phyloP scores from a whole-genome alignment of 2,888 invertebrate genomes.

The Notocelia uddmanniana region DNA sequence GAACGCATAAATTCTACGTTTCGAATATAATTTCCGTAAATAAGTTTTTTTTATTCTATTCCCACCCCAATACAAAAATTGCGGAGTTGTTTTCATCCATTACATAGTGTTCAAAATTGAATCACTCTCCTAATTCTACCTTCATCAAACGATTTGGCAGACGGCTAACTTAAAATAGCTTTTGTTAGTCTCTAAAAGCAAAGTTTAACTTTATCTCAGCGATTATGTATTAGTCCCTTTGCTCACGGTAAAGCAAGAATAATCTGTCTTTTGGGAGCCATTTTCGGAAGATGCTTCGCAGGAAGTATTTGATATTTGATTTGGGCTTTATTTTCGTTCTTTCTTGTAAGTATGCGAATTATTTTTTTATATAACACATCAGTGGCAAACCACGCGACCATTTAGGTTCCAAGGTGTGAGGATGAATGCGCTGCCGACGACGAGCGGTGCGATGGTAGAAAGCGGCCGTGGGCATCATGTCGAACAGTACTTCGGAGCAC shows the following conservation, averaged over 20 bases:
- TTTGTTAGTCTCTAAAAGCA: slow-evolving; percentile 11
- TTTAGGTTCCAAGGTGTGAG: too few relatives aligned
- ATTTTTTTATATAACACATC: too few relatives aligned
- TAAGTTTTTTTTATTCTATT: too few relatives aligned
- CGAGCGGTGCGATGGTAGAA: too few relatives aligned
- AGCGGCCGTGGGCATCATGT: too few relatives aligned
- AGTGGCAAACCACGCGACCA: too few relatives aligned
- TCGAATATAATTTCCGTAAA: too few relatives aligned
- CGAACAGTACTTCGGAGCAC: too few relatives aligned
- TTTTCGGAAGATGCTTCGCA: slow-evolving; percentile 7
- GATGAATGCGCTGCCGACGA: too few relatives aligned
- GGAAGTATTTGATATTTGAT: not conserved
- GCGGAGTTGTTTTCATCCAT: not conserved
- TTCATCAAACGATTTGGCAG: not conserved
- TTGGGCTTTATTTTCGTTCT: not conserved
- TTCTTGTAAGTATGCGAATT: not conserved
- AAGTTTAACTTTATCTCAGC: slow-evolving; percentile 19
- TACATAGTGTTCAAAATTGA: slow-evolving; percentile 5
- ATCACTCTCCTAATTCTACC: not conserved
- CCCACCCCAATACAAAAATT: too few relatives aligned
- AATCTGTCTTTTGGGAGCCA: slow-evolving; percentile 12
- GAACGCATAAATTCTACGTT: too few relatives aligned
- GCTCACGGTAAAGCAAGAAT: slow-evolving; percentile 15
- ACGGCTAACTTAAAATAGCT: not conserved
- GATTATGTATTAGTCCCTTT: slow-evolving; percentile 10